Base-by-base conservation (phyloP, 2,113 vertebrate genomes). In the Aix galericulata region DNA sequence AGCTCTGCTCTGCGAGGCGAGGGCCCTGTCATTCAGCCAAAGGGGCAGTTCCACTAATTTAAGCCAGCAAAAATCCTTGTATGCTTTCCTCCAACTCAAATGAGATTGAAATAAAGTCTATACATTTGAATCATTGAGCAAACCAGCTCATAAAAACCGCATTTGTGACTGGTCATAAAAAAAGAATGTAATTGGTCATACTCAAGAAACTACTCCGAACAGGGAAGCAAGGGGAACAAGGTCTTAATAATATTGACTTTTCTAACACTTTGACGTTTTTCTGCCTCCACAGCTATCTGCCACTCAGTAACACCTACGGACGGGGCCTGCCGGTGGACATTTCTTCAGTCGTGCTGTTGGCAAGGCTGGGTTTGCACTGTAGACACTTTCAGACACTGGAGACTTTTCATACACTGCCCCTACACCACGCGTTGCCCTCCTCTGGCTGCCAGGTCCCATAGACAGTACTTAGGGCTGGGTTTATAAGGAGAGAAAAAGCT, bases 181-280 rank as follows among this genome's bases (percentile, higher is more conserved):
- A 95, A 86, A 97, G 84, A 97, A 96, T 95, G 95, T 97, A 97
- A 97, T 98, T 97, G 96, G 94, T 96, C 93, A 94, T 95, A 91
- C 91, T 88, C 88, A 76, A 97, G 96, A 94, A 98, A 97, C 95
- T 96, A 62, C 83, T 92, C 68, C 11, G 95, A 96, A 96, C 56
- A 78, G 86, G 62, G 84, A 95, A 94, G 81, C 9, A 4, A 95
- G 83, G 95, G 95, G 95, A 97, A 84, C 91, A 93, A 97, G 93
- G 96, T 96, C 95, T 97, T 96, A 95, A 95, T 95, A 98, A 97
- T 98, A 96, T 97, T 98, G 97, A 97, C 96, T 98, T 98, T 98
- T 94, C 97, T 97, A 97, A 97, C 94, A 94, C 66, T 73, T 97
- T 67, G 93, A 88, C 92, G 86, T 97, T 97, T 96, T 97, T 97